phyloP scores from a whole-genome alignment of 2,113 vertebrate species.

The Pteronura brasiliensis region DNA sequence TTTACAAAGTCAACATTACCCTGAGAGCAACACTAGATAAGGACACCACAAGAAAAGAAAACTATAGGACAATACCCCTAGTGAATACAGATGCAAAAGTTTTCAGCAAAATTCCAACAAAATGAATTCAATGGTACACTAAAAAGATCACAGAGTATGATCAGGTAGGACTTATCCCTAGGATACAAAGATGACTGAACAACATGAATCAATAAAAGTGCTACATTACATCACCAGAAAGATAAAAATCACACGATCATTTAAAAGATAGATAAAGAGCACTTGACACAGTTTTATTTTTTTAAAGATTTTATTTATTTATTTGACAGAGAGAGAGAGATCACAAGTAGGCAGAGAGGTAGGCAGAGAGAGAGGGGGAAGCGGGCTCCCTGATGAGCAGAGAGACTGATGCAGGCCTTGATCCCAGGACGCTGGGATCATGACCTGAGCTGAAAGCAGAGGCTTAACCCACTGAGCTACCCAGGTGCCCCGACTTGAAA shows the following conservation, averaged over 20 bases:
- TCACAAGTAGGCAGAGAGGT: too few relatives aligned
- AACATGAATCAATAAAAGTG: neutral
- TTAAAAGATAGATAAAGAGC: neutral
- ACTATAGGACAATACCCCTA: neutral
- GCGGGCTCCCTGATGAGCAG: too few relatives aligned
- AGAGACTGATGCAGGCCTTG: too few relatives aligned
- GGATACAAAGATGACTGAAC: neutral
- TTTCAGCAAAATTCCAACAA: neutral
- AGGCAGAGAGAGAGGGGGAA: too few relatives aligned
- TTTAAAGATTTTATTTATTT: too few relatives aligned
- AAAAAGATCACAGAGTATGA: neutral
- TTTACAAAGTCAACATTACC: neutral
- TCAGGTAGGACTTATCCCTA: neutral
- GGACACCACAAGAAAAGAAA: neutral
- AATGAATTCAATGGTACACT: neutral
- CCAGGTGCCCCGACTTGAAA: neutral
- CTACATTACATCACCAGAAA: neutral
- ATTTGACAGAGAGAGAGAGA: too few relatives aligned
- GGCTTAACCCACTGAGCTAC: too few relatives aligned
- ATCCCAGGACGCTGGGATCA: too few relatives aligned
- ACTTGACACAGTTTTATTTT: neutral
- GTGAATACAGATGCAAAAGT: neutral
- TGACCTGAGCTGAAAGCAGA: too few relatives aligned
- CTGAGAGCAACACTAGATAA: neutral
- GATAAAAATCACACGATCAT: neutral